Evolutionary conservation across 1,140 invertebrate species (phyloP).

Genomic region (Agrypnia vestita): DNA sequence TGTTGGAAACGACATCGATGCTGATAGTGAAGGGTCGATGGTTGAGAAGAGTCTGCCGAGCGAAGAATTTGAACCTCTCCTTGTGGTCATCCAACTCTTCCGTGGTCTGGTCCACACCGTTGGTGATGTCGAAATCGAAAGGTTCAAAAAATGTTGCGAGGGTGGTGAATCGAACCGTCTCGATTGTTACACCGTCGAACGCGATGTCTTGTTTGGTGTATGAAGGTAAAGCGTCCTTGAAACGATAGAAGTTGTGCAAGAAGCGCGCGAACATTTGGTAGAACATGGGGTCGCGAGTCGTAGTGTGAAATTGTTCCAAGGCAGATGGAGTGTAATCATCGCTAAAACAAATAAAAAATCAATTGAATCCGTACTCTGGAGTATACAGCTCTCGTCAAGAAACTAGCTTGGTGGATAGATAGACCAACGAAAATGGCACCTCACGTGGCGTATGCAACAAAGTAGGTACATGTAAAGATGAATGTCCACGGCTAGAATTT

Average conservation of each 20-base stretch:
- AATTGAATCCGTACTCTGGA: too few species aligned
- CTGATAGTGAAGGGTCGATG: conserved; percentile 58
- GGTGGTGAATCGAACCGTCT: conserved; percentile 76
- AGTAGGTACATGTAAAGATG: too few species aligned
- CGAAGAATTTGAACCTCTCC: conserved; percentile 67
- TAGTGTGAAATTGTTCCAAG: conserved; percentile 73
- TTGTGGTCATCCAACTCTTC: conserved; percentile 63
- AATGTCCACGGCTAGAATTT: too few species aligned
- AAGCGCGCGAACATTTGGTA: conserved; percentile 77
- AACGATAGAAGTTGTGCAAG: conserved; percentile 69
- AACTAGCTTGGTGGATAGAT: too few species aligned
- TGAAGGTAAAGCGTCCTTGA: conserved; percentile 71
- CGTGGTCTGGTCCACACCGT: conserved; percentile 73
- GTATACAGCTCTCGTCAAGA: too few species aligned
- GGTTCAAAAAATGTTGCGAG: conserved; percentile 84
- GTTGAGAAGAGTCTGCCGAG: conserved; percentile 67
- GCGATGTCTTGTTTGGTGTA: conserved; percentile 77
- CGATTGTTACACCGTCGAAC: conserved; percentile 77
- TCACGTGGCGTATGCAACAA: too few species aligned
- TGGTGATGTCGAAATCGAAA: conserved; percentile 79
- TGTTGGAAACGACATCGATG: conserved; percentile 57
- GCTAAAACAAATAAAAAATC: conserved; percentile 64
- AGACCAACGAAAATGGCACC: too few species aligned
- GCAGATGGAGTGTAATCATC: conserved; percentile 64
- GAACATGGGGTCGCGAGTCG: conserved; percentile 80